Evolutionary conservation across 2,888 invertebrate genomes (phyloP), one percentile per base, ranked within the genome.

Genomic region (Eulithis testata): DNA sequence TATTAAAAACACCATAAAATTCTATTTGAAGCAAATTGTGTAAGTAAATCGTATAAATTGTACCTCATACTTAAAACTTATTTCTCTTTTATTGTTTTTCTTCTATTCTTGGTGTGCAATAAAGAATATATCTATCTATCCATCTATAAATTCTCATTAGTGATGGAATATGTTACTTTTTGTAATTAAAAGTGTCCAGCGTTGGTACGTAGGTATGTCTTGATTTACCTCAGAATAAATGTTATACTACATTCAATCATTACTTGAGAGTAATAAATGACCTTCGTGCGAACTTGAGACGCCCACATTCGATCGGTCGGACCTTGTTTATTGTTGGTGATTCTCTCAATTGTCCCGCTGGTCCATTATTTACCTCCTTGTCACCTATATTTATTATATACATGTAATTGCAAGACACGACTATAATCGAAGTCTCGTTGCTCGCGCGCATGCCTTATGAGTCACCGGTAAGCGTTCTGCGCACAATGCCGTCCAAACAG

Each of bases 361-460:
- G 80, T 77, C 76, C 76, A 88, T 89, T 89, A 90, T 90, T 91
- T 91, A 89, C 88, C 86, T 88, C 81, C 77, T 86, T 87, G 89
- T 88, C 87, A 87, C 81, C 84, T 86, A 85, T 86, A 87, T 87
- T 85, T 85, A 86, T 86, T 85, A 86, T 86, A 85, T 65, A 66
- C 58, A 53, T 85, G 82, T 88, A 87, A 87, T 89, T 85, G 89
- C 89, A 88, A 85, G 85, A 87, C 86, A 85, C 76, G 68, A 77
- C 82, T 87, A 87, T 89, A 87, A 88, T 88, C 86, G 84, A 78
- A 79, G 85, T 85, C 79, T 86, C 75, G 77, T 81, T 89, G 89
- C 90, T 84, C 90, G 88, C 84, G 90, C 91, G 91, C 91, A 85
- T 86, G 84, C 83, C 83, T 81, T 75, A 79, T 92, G 92, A 92